These are phyloP conservation scores for Diachrysia chrysitis DNA, from an alignment of 2,888 invertebrate species.

Conservation along the genomic window DNA sequence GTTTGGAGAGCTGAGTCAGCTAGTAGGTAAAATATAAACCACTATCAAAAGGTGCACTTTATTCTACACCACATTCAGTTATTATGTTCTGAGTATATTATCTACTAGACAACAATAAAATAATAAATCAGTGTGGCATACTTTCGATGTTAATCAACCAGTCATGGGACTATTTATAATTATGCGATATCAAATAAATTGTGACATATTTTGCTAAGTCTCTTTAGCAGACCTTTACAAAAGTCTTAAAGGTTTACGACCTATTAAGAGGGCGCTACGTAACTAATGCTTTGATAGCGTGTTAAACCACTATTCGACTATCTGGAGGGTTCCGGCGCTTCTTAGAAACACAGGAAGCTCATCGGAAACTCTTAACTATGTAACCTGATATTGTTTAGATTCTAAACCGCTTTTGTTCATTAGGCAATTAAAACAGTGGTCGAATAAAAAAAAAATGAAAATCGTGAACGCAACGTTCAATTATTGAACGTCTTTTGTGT, in stretches of 20 bases:
- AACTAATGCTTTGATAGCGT: conserved; percentile 42
- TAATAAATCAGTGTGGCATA: too few relatives aligned
- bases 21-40: too few relatives aligned
- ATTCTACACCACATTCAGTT: too few relatives aligned
- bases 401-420: neutral
- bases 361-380: conserved; percentile 22
- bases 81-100: too few relatives aligned
- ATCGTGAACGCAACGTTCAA: too few relatives aligned
- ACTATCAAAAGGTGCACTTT: neutral
- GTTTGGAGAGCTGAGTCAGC: too few relatives aligned
- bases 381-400: conserved; percentile 26
- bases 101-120: neutral
- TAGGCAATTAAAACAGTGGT: neutral
- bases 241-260: neutral
- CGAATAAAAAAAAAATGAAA: neutral
- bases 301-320: conserved; percentile 47
- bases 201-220: too few relatives aligned
- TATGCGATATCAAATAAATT: too few relatives aligned
- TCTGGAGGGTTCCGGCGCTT: conserved; percentile 43
- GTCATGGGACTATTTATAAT: too few relatives aligned
- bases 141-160: too few relatives aligned
- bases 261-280: conserved; percentile 13
- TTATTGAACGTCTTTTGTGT: too few relatives aligned
- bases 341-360: conserved; percentile 41
- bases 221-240: too few relatives aligned